Base-by-base conservation (phyloP, 2,797 vertebrate species). In the Sebastes itinus region DNA sequence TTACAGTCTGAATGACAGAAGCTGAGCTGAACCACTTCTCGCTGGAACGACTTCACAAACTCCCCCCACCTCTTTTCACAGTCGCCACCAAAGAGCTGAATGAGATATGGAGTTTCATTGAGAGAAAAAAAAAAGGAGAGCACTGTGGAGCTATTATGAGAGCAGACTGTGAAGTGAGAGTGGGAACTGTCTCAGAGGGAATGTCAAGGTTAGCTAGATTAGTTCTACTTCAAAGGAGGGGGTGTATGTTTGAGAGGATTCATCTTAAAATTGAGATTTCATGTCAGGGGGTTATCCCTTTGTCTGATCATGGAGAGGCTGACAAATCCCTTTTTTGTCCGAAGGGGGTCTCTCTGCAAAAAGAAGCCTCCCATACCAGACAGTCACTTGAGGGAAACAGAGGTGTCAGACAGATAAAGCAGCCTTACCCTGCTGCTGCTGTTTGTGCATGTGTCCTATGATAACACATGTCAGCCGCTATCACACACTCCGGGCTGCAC, bases 401-500 rank as follows among this genome's bases (percentile, higher is more conserved):
- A 92, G 91, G 91, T 92, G 93, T 92, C 69, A 72, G 90, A 75
- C 81, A 87, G 91, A 92, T 92, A 92, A 91, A 92, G 88, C 89
- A 87, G 81, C 83, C 86, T 89, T 88, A 73, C 88, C 79, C 92
- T 70, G 76, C 76, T 67, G 82, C 79, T 79, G 87, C 84, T 89
- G 89, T 92, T 88, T 89, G 88, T 87, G 88, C 93, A 91, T 94
- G 92, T 92, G 91, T 91, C 86, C 90, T 93, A 91, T 92, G 89
- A 94, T 90, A 95, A 95, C 94, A 95, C 90, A 90, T 93, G 93
- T 95, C 93, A 94, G 84, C 92, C 86, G 56, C 92, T 92, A 93
- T 94, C 94, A 93, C 91, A 92, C 88, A 87, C 90, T 83, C 78
- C 28, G 84, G 87, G 85, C 91, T 89, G 89, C 94, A 94, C 91